These are phyloP conservation scores for Pyrrhia umbra DNA, from an alignment of 2,888 invertebrate species.

Conservation along the genomic window DNA sequence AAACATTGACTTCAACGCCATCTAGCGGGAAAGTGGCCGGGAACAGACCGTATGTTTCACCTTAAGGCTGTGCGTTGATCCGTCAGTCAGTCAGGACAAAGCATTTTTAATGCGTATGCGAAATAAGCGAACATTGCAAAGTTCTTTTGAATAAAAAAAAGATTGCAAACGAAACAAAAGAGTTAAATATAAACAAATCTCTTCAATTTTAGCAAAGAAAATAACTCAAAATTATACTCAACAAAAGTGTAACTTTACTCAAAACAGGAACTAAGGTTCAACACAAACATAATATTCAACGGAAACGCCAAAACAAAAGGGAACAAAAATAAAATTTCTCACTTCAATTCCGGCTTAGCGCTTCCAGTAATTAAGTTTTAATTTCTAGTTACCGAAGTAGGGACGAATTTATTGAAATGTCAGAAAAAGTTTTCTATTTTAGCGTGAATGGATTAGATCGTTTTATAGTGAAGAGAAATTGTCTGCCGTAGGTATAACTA, in stretches of 20 bases:
- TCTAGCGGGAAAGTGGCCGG: too few species aligned
- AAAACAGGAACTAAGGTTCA: neutral
- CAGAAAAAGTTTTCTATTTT: conserved; percentile 29
- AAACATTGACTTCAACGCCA: too few species aligned
- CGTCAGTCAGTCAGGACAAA: too few species aligned
- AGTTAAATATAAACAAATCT: neutral
- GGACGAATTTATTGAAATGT: conserved; percentile 48
- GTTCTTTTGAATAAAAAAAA: too few species aligned
- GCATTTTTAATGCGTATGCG: too few species aligned
- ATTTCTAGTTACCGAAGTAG: conserved; percentile 43
- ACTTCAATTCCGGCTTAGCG: conserved; percentile 30
- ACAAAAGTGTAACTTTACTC: neutral
- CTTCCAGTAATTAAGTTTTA: conserved; percentile 46
- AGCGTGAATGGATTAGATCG: neutral
- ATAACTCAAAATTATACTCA: conserved; percentile 2
- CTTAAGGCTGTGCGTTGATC: too few species aligned
- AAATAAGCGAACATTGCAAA: too few species aligned
- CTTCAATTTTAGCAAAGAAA: neutral
- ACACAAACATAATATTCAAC: conserved; percentile 7
- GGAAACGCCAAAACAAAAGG: conserved; percentile 36
- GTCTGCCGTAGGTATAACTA: neutral
- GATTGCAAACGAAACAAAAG: too few species aligned
- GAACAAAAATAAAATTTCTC: conserved; percentile 49
- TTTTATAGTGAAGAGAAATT: conserved; percentile 13
- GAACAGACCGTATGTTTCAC: too few species aligned